Conservation (phyloP, 2,113 vertebrate genomes). For the Saimiri boliviensis region DNA sequence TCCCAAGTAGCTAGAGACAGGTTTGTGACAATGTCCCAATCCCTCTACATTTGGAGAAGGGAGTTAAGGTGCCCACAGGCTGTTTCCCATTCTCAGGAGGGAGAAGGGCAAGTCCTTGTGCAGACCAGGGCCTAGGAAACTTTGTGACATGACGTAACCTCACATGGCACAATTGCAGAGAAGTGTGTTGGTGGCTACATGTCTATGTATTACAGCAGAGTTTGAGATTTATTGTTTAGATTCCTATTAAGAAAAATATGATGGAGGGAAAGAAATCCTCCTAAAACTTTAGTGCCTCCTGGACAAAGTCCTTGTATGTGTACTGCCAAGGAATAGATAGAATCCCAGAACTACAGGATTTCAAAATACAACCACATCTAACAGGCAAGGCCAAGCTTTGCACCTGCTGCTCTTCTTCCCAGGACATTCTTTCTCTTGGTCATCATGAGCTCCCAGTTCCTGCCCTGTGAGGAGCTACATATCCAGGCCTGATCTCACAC, state of each 20-base stretch:
- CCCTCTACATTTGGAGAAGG: not conserved
- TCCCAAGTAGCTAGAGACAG: not conserved
- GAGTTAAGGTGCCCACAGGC: not conserved
- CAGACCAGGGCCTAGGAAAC: fast-evolving
- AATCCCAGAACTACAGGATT: not conserved
- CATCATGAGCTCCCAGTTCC: not conserved
- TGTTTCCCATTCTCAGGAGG: not conserved
- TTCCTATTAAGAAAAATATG: not conserved
- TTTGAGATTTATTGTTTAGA: not conserved
- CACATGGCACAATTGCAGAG: not conserved
- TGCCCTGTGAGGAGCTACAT: fast-evolving
- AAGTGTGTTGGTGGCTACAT: not conserved
- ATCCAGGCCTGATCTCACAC: not conserved
- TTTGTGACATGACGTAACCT: not conserved
- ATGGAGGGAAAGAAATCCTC: not conserved
- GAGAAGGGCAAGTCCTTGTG: not conserved
- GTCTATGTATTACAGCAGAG: too few relatives aligned
- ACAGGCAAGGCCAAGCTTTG: not conserved
- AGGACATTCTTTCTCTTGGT: not conserved
- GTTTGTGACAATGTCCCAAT: not conserved
- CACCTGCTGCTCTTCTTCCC: not conserved
- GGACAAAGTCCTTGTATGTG: not conserved
- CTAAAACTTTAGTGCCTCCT: not conserved
- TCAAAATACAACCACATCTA: not conserved
- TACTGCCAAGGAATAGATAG: not conserved